phyloP scores from a whole-genome alignment of 1,140 invertebrate genomes.

The Lethocerus indicus region DNA sequence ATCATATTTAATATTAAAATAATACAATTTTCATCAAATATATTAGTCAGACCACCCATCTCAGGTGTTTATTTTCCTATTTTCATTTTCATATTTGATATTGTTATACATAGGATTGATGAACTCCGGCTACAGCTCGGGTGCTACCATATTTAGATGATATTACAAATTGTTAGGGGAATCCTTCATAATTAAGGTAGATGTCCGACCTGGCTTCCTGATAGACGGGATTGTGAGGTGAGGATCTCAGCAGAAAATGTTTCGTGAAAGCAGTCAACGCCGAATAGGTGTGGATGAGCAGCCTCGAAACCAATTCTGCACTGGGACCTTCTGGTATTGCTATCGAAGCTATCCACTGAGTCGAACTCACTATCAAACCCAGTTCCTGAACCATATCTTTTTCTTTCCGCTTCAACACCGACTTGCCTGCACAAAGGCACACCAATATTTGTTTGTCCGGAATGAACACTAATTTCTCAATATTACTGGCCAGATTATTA shows the following conservation, averaged over 20 bases:
- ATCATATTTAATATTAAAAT: too few species aligned
- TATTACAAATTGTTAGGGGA: not conserved
- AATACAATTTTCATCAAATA: not conserved
- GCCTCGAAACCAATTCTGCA: slow-evolving; percentile 14
- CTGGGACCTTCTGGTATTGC: slow-evolving; percentile 8
- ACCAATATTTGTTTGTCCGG: too few species aligned
- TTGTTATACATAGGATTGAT: not conserved
- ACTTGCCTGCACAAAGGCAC: slow-evolving; percentile 9
- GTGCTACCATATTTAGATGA: not conserved
- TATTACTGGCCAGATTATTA: too few species aligned
- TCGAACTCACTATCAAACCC: slow-evolving; percentile 11
- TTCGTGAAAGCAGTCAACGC: slow-evolving; percentile 16
- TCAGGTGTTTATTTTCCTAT: not conserved
- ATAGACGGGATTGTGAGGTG: slow-evolving; percentile 13
- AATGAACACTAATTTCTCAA: too few species aligned
- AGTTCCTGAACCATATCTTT: slow-evolving; percentile 15
- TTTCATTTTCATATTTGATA: not conserved
- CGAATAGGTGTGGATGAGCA: slow-evolving; percentile 12
- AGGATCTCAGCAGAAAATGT: slow-evolving; percentile 13
- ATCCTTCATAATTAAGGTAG: not conserved
- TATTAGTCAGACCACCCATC: not conserved
- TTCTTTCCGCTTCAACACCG: slow-evolving; percentile 8
- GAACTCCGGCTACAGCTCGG: too few species aligned
- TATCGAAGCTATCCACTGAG: slow-evolving; percentile 11
- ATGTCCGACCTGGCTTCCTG: slow-evolving; percentile 14